phyloP scores from a whole-genome alignment of 1,140 invertebrate genomes.

The Zaprionus inermis region DNA sequence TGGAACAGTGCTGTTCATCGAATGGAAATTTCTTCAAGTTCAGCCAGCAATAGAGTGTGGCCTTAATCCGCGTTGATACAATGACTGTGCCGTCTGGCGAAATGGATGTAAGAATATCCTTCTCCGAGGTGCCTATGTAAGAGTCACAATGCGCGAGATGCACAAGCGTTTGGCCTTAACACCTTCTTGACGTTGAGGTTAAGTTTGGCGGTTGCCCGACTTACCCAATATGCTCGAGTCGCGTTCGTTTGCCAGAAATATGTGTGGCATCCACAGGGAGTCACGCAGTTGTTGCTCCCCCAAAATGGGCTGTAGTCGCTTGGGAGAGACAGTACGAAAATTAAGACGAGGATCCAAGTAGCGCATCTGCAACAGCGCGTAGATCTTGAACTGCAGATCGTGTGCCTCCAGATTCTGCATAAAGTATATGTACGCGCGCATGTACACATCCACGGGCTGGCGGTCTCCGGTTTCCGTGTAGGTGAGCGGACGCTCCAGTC shows the following conservation, averaged over 20 bases:
- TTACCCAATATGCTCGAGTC: constrained; percentile 86
- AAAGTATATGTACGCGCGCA: constrained; percentile 90
- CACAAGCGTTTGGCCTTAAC: too few species aligned
- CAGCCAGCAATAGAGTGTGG: constrained; percentile 92
- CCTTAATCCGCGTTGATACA: constrained; percentile 90
- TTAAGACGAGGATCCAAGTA: constrained; percentile 89
- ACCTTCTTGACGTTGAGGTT: neutral
- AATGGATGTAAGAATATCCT: constrained; percentile 91
- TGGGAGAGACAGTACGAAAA: constrained; percentile 88
- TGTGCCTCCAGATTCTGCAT: constrained; percentile 91
- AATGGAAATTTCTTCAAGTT: constrained; percentile 94
- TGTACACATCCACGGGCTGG: constrained; percentile 87
- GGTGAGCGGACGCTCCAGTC: constrained; percentile 87
- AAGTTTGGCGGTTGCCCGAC: neutral
- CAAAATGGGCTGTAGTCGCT: constrained; percentile 87
- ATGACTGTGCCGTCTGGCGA: constrained; percentile 90
- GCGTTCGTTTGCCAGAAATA: constrained; percentile 92
- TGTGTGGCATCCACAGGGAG: constrained; percentile 91
- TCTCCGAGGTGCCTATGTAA: constrained; percentile 87
- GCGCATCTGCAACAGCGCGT: constrained; percentile 90
- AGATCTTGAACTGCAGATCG: constrained; percentile 92
- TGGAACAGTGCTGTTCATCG: constrained; percentile 91
- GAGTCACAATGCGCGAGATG: too few species aligned
- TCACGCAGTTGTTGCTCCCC: constrained; percentile 89
- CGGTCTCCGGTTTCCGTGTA: constrained; percentile 71